phyloP scores from a whole-genome alignment of 1,140 invertebrate species.

The Heliconius nattereri region DNA sequence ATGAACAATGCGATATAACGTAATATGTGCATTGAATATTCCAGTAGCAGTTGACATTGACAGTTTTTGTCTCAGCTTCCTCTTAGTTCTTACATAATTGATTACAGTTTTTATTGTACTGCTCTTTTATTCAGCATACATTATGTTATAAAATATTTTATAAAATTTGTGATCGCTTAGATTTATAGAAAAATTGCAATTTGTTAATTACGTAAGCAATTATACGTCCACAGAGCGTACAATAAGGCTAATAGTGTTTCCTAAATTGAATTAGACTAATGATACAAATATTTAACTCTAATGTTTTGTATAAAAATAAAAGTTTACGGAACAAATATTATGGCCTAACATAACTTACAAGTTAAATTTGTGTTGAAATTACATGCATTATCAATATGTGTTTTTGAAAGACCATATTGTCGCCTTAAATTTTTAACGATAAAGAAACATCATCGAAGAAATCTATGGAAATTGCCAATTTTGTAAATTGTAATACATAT shows the following conservation, averaged over 20 bases:
- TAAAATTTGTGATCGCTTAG: neutral
- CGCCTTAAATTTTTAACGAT: too few species aligned
- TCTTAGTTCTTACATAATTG: slow-evolving; percentile 38
- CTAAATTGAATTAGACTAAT: slow-evolving; percentile 21
- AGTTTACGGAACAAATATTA: neutral
- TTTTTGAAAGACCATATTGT: too few species aligned
- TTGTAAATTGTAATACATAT: neutral
- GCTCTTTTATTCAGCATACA: neutral
- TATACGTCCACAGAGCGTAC: neutral
- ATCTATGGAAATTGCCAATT: too few species aligned
- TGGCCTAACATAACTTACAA: too few species aligned
- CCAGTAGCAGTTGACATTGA: slow-evolving; percentile 63
- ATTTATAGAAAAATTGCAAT: neutral
- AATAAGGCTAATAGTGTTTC: slow-evolving; percentile 24
- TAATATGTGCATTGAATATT: slow-evolving; percentile 50
- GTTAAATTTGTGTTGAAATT: too few species aligned
- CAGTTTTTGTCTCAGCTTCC: slow-evolving; percentile 58
- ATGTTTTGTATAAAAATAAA: neutral
- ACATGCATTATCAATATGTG: too few species aligned
- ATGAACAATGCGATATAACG: neutral
- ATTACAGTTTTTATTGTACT: neutral
- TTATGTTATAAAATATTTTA: neutral
- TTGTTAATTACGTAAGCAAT: neutral
- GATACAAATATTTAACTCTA: slow-evolving; percentile 17
- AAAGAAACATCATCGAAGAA: too few species aligned